phyloP scores from a whole-genome alignment of 1,140 invertebrate species.

The Orius laevigatus region DNA sequence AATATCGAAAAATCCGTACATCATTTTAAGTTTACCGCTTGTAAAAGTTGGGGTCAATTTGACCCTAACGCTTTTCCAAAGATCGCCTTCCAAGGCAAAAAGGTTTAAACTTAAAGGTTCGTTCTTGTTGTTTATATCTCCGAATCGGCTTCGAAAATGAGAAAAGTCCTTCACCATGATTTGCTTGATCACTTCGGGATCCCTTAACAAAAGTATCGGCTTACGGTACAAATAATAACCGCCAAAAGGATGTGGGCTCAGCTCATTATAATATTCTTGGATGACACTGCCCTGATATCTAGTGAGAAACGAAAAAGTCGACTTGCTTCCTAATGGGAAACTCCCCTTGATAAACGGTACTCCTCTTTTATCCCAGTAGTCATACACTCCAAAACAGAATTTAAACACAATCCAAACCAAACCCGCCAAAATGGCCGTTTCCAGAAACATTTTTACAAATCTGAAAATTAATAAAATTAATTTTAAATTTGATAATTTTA shows the following conservation, averaged over 20 bases:
- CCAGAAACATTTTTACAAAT: too few relatives aligned
- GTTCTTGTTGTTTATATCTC: slow-evolving; percentile 18
- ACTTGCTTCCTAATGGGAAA: slow-evolving; percentile 13
- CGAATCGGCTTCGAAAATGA: slow-evolving; percentile 30
- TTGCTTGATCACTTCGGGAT: slow-evolving; percentile 33
- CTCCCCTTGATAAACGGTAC: slow-evolving; percentile 20
- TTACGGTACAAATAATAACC: slow-evolving; percentile 30
- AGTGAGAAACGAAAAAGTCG: background rate
- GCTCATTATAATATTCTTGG: slow-evolving; percentile 27
- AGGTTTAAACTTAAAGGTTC: slow-evolving; percentile 21
- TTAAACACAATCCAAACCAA: too few relatives aligned
- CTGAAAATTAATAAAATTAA: too few relatives aligned
- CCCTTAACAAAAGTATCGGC: slow-evolving; percentile 31
- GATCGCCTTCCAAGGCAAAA: slow-evolving; percentile 21
- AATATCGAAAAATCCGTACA: slow-evolving; percentile 24
- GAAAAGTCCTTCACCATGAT: slow-evolving; percentile 35
- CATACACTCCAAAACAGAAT: slow-evolving; percentile 19
- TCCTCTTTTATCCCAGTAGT: slow-evolving; percentile 28
- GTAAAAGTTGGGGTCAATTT: slow-evolving; percentile 44
- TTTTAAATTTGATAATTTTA: too few relatives aligned
- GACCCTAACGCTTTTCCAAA: slow-evolving; percentile 37
- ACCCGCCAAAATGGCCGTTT: too few relatives aligned
- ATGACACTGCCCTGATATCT: slow-evolving; percentile 23
- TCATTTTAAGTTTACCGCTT: slow-evolving; percentile 25
- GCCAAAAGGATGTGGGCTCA: slow-evolving; percentile 25